Conservation (phyloP, 1,140 invertebrate species). For the Zaprionus ornatus region DNA sequence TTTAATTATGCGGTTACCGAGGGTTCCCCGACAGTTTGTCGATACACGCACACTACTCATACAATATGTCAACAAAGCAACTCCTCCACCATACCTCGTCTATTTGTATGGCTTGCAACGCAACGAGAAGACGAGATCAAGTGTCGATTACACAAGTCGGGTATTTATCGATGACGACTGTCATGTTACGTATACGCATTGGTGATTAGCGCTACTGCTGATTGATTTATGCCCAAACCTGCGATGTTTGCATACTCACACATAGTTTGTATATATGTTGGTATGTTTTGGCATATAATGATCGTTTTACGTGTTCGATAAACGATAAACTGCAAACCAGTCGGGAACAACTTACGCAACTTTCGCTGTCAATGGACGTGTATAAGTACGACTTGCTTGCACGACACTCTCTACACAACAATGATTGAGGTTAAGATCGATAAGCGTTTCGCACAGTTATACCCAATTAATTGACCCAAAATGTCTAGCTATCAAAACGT, state of each 20-base stretch:
- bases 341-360: constrained; percentile 54
- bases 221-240: constrained; percentile 58
- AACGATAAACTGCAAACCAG: constrained; percentile 44
- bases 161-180: not conserved
- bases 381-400: not conserved
- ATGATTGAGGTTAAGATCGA: constrained; percentile 8
- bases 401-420: not conserved
- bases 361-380: constrained; percentile 52
- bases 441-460: constrained; percentile 16
- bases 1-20: constrained; percentile 18
- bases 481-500: constrained; percentile 63
- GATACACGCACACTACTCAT: not conserved
- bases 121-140: constrained; percentile 1
- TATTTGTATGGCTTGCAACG: constrained; percentile 23
- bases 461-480: constrained; percentile 49
- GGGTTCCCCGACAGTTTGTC: not conserved
- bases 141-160: constrained; percentile 50
- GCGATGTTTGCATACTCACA: not conserved
- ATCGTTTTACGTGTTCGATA: constrained; percentile 23
- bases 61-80: not conserved
- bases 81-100: not conserved
- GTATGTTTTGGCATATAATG: constrained; percentile 33
- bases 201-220: constrained; percentile 61
- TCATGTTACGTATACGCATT: not conserved
- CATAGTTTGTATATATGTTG: constrained; percentile 31